Percentiles rank a stretch among this genome's conserved stretches.
These are phyloP conservation scores for Pyrgus malvae DNA, from an alignment of 2,888 invertebrate genomes.

Conservation along the genomic window DNA sequence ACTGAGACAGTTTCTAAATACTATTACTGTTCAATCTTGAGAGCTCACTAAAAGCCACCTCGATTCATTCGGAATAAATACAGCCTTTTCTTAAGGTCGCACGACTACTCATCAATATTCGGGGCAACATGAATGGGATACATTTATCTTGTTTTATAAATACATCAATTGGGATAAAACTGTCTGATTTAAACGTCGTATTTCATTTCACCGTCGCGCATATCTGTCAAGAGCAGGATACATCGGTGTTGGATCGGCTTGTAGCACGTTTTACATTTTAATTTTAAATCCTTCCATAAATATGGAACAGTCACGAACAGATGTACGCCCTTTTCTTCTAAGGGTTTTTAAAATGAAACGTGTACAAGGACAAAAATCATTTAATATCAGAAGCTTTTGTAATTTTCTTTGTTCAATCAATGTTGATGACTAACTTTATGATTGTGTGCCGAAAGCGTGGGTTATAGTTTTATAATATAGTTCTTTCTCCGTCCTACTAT, in stretches of 20 bases:
- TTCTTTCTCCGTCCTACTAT: no score
- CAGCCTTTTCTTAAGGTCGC: slow-evolving; percentile 17
- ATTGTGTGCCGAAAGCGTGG: no score
- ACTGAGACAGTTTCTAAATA: slow-evolving; percentile 24
- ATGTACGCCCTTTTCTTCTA: neutral
- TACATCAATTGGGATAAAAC: slow-evolving; percentile 46
- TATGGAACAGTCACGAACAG: slow-evolving; percentile 1
- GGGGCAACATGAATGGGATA: slow-evolving; percentile 36
- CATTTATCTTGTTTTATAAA: slow-evolving; percentile 39
- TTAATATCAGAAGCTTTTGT: no score
- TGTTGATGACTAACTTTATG: no score
- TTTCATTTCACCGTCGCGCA: slow-evolving; percentile 26
- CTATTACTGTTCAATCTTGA: slow-evolving; percentile 7
- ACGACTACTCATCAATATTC: slow-evolving; percentile 21
- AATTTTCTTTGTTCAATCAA: no score
- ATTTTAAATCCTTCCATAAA: neutral
- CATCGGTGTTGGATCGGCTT: slow-evolving; percentile 2
- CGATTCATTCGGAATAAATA: slow-evolving; percentile 11
- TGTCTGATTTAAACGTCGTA: slow-evolving; percentile 27
- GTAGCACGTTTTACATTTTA: slow-evolving; percentile 1
- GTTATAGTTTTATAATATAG: no score
- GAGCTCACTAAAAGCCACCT: slow-evolving; percentile 6
- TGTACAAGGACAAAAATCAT: no score
- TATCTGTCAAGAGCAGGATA: slow-evolving; percentile 30
- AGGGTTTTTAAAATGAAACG: neutral